Percentiles rank a stretch among this genome's conserved stretches.
phyloP scores from a whole-genome alignment of 64 coral and sea anemone species.

The Orbicella faveolata region DNA sequence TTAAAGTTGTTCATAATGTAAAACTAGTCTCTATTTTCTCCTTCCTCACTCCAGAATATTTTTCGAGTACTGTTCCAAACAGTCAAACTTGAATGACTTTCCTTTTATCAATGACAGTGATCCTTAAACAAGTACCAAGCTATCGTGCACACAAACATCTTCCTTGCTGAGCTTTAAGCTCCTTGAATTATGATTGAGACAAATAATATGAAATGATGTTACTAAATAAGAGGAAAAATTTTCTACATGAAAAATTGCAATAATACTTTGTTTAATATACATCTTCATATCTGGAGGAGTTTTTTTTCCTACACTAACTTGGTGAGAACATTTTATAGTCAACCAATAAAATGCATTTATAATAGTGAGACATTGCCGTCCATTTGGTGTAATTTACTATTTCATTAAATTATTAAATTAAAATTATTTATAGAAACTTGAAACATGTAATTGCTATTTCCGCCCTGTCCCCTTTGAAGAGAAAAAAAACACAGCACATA shows the following conservation, averaged over 20 bases:
- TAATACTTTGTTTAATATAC: slow-evolving; percentile 1
- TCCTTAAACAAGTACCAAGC: neutral
- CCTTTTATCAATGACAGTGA: neutral
- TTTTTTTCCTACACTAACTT: neutral
- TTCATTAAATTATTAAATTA: slow-evolving; percentile 31
- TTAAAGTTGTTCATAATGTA: too few species aligned
- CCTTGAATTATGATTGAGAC: neutral
- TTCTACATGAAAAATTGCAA: neutral
- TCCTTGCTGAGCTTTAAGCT: neutral
- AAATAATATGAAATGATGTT: neutral
- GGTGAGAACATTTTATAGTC: slow-evolving; percentile 2
- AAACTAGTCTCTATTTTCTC: too few species aligned
- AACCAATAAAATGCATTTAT: slow-evolving; percentile 25
- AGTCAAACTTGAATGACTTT: neutral
- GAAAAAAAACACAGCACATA: neutral
- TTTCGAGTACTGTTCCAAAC: neutral
- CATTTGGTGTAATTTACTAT: neutral
- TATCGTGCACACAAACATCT: neutral
- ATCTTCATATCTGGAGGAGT: neutral
- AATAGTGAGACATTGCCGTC: neutral
- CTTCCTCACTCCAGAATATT: too few species aligned
- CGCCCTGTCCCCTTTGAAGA: neutral
- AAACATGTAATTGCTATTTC: neutral
- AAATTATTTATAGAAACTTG: slow-evolving; percentile 6
- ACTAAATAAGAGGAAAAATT: neutral